These are phyloP conservation scores for Arctopsyche grandis DNA, from an alignment of 1,140 invertebrate species.

Conservation along the genomic window DNA sequence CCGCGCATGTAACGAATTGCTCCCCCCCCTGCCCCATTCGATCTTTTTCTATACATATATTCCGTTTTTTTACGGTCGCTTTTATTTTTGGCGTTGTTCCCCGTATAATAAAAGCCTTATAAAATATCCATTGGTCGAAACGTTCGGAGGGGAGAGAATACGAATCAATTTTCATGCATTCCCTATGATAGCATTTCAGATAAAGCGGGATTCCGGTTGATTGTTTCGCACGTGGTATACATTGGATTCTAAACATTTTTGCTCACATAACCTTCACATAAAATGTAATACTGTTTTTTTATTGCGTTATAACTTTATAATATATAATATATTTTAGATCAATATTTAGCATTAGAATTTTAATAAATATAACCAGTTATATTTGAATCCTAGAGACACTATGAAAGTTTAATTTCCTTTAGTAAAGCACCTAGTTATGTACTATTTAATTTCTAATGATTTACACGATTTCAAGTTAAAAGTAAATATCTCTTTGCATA, in stretches of 20 bases:
- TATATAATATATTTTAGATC: no score
- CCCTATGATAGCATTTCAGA: background rate
- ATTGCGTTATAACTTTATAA: no score
- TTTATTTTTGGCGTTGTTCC: background rate
- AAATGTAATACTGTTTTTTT: no score
- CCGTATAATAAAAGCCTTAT: background rate
- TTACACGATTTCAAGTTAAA: no score
- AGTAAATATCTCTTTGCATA: no score
- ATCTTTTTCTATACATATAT: constrained; percentile 17
- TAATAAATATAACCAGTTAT: no score
- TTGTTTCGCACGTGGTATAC: background rate
- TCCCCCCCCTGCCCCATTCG: background rate
- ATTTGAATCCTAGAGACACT: no score
- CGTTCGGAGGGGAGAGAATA: background rate
- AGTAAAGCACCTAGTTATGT: no score
- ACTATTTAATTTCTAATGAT: no score
- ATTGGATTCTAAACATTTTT: background rate
- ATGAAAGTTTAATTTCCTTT: no score
- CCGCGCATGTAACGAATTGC: constrained; percentile 30
- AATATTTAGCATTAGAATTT: no score
- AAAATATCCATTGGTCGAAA: constrained; percentile 3
- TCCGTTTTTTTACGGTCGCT: background rate
- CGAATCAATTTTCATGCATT: background rate
- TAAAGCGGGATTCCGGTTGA: background rate
- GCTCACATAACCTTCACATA: no score